A percentile compares a stretch with the other conserved stretches of the same genome.
These are phyloP conservation scores for Xestia c-nigrum DNA, from an alignment of 2,888 invertebrate genomes.

Conservation along the genomic window DNA sequence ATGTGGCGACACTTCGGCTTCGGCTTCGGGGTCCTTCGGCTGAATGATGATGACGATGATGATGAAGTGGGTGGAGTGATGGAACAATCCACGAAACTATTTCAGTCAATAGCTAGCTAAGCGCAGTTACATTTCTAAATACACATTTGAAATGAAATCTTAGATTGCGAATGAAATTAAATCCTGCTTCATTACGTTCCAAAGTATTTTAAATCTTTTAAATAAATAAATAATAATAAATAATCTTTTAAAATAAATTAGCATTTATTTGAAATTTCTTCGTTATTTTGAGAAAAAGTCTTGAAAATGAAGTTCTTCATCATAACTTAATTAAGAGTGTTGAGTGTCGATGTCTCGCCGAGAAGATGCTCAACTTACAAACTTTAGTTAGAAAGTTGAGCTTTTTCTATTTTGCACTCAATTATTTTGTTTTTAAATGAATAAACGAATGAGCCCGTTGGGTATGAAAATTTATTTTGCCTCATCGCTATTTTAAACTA, in stretches of 20 bases:
- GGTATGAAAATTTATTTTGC: not conserved
- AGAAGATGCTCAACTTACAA: slow-evolving; percentile 72
- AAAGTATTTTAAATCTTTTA: slow-evolving; percentile 74
- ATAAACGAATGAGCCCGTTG: not conserved
- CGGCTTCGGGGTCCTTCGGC: too few relatives aligned
- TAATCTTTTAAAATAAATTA: too few relatives aligned
- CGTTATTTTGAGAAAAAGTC: slow-evolving; percentile 76
- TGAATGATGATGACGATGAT: too few relatives aligned
- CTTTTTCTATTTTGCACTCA: slow-evolving; percentile 46
- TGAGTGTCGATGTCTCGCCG: slow-evolving; percentile 67
- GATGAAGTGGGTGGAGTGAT: too few relatives aligned
- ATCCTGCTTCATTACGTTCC: slow-evolving; percentile 50
- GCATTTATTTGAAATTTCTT: slow-evolving; percentile 73
- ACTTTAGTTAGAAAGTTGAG: slow-evolving; percentile 69
- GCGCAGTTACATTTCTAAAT: slow-evolving; percentile 4
- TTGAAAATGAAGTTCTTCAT: slow-evolving; percentile 80
- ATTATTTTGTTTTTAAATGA: slow-evolving; percentile 49
- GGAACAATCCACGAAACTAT: not conserved
- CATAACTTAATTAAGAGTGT: slow-evolving; percentile 80
- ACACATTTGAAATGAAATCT: slow-evolving; percentile 16
- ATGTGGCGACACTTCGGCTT: too few relatives aligned
- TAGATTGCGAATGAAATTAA: slow-evolving; percentile 47
- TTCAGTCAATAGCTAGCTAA: not conserved
- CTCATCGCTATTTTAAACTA: not conserved
- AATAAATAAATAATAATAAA: too few relatives aligned